These are phyloP conservation scores for Gobionotothen gibberifrons DNA, from an alignment of 2,797 vertebrate genomes.

Conservation along the genomic window DNA sequence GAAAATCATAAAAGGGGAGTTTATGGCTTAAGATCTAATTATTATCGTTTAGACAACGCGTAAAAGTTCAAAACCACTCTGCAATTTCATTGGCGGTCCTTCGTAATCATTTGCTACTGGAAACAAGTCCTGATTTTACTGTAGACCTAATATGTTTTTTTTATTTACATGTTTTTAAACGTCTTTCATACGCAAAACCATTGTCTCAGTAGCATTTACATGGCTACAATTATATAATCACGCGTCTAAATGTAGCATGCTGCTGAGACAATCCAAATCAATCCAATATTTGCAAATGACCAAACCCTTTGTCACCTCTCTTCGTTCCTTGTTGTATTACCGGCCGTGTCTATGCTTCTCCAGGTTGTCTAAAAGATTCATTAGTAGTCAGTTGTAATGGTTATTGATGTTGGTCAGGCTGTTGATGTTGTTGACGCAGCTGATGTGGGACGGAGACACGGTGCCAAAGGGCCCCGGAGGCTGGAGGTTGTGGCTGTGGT, in stretches of 20 bases:
- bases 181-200: background rate
- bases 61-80: slow-evolving; percentile 1
- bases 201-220: background rate
- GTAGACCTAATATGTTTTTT: background rate
- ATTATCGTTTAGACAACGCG: background rate
- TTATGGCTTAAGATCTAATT: background rate
- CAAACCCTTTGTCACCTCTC: background rate
- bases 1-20: background rate
- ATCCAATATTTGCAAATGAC: background rate
- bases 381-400: slow-evolving; percentile 90
- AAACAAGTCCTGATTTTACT: background rate
- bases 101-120: background rate
- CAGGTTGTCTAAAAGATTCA: background rate
- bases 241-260: background rate
- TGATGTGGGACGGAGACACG: slow-evolving; percentile 84
- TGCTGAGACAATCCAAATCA: background rate
- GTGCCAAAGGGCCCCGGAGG: slow-evolving; percentile 88
- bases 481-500: slow-evolving; percentile 91
- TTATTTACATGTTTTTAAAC: background rate
- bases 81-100: background rate
- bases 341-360: background rate
- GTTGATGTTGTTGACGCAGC: slow-evolving; percentile 89
- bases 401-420: slow-evolving; percentile 90
- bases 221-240: background rate
- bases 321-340: background rate